Percentiles rank a stretch among this genome's conserved stretches.
These are phyloP conservation scores for Amphiprion percula DNA, from an alignment of 2,113 vertebrate species.

Conservation along the genomic window DNA sequence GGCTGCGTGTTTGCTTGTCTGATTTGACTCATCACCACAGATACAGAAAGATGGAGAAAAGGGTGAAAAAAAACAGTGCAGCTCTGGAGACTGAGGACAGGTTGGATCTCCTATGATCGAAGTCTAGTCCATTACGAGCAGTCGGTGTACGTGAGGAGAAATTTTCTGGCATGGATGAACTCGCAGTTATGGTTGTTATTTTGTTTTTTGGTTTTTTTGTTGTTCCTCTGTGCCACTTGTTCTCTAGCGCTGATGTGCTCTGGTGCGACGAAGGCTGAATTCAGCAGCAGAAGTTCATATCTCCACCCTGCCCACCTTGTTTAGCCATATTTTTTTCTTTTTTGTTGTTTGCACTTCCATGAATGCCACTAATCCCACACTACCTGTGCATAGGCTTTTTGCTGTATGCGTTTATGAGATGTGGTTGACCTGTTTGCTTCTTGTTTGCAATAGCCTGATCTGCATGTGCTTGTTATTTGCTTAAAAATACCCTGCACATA, in stretches of 20 bases:
- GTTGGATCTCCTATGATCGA: neutral
- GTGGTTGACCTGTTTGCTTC: neutral
- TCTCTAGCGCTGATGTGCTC: neutral
- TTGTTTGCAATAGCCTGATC: slow-evolving; percentile 9
- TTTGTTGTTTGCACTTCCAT: neutral
- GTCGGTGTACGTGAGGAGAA: no score
- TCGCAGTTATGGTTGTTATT: neutral
- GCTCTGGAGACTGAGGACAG: neutral
- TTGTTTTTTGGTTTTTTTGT: no score
- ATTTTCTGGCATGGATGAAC: neutral
- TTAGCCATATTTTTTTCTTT: slow-evolving; percentile 3
- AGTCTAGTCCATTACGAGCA: neutral
- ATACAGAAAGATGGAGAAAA: neutral
- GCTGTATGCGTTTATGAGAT: neutral
- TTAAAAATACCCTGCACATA: neutral
- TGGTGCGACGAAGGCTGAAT: slow-evolving; percentile 8
- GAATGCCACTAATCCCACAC: neutral
- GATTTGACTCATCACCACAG: slow-evolving; percentile 48
- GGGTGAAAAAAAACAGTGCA: neutral
- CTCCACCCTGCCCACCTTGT: slow-evolving; percentile 20
- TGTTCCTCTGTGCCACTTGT: neutral
- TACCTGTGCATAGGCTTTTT: no score
- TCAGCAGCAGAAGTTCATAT: slow-evolving; percentile 15
- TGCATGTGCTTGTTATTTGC: slow-evolving; percentile 10
- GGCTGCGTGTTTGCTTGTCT: slow-evolving; percentile 38